A percentile compares a stretch with the other conserved stretches of the same genome.
phyloP scores from a whole-genome alignment of 2,113 vertebrate species.

The Pristiophorus japonicus region DNA sequence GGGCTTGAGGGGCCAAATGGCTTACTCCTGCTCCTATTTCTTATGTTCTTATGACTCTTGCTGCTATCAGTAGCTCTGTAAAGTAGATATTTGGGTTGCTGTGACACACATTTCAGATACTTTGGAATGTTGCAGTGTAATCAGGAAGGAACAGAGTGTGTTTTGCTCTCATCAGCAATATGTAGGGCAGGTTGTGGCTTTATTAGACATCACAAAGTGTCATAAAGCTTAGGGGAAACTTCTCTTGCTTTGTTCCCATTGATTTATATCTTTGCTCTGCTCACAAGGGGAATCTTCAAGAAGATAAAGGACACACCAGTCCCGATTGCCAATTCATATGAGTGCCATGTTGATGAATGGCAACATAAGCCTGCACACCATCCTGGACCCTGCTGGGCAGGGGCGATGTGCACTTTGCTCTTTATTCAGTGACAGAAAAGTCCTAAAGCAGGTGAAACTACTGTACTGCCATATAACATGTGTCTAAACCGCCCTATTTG shows the following conservation, averaged over 20 bases:
- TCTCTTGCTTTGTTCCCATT: background rate
- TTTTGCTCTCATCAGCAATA: background rate
- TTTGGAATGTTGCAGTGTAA: background rate
- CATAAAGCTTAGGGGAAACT: conserved; percentile 17
- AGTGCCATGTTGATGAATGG: background rate
- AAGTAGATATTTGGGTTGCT: background rate
- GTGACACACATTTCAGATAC: background rate
- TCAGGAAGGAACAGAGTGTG: background rate
- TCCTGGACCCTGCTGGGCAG: background rate
- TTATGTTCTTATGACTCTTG: no score
- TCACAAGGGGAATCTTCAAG: background rate
- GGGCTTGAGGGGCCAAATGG: no score
- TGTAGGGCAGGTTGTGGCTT: background rate
- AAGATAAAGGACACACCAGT: background rate
- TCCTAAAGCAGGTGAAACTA: background rate
- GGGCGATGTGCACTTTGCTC: background rate
- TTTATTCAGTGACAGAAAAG: background rate
- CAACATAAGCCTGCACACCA: no score
- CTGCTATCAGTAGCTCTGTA: background rate
- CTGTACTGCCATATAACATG: background rate
- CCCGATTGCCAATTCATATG: background rate
- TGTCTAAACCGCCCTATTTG: background rate
- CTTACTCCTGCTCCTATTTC: no score
- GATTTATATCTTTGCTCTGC: background rate
- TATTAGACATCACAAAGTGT: background rate